These are phyloP conservation scores for Parus major DNA, from an alignment of 2,113 vertebrate genomes.

Conservation along the genomic window DNA sequence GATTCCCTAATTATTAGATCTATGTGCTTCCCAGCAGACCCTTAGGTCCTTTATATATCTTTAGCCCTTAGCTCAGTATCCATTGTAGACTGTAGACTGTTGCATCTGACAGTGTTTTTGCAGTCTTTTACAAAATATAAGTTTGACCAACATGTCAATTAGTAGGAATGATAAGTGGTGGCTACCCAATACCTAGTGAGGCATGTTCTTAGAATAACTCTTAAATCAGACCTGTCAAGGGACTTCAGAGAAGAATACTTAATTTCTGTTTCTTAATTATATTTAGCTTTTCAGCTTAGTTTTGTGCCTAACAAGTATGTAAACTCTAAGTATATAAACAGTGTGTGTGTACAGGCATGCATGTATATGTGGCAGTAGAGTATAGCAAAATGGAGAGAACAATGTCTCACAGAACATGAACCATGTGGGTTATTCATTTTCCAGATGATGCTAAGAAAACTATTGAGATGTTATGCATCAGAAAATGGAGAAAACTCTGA, in stretches of 20 bases:
- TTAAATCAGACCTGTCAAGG: slow-evolving; percentile 10
- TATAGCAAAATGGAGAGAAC: neutral
- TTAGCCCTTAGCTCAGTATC: neutral
- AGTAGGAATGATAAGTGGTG: neutral
- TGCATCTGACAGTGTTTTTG: neutral
- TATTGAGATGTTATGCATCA: neutral
- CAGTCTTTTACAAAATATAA: neutral
- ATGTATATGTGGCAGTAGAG: neutral
- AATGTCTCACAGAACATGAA: neutral
- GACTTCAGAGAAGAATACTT: neutral
- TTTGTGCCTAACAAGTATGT: neutral
- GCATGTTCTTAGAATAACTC: neutral
- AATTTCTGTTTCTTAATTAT: slow-evolving; percentile 17
- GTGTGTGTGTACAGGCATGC: neutral
- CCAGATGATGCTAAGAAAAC: neutral
- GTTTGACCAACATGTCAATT: neutral
- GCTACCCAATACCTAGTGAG: neutral
- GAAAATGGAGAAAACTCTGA: neutral
- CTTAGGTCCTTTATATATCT: neutral
- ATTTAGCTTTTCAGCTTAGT: neutral
- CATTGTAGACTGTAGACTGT: neutral
- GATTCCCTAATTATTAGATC: neutral
- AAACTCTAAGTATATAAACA: neutral
- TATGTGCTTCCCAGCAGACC: neutral
- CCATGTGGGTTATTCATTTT: neutral